Conservation (phyloP, 2,797 vertebrate genomes). For the Ctenochaetus hawaiiensis region DNA sequence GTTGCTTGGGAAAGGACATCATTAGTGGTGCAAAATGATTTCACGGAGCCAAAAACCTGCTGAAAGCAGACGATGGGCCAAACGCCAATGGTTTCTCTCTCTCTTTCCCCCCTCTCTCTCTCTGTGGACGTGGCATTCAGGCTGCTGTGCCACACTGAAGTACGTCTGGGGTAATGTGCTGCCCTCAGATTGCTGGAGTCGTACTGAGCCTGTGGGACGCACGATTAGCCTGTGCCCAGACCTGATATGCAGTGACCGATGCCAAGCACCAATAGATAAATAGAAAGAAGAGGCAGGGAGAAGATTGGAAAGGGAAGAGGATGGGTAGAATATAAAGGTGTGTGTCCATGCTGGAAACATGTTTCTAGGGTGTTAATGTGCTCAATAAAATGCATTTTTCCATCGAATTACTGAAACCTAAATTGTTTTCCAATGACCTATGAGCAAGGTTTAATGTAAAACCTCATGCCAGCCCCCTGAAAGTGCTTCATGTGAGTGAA, state of each 20-base stretch:
- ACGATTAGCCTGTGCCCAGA: conserved; percentile 67
- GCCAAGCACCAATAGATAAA: conserved; percentile 58
- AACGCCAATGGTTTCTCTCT: conserved; percentile 31
- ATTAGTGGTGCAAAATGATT: conserved; percentile 59
- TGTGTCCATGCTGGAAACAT: conserved; percentile 19
- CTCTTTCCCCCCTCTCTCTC: conserved; percentile 6
- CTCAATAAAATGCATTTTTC: conserved; percentile 8
- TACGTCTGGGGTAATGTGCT: conserved; percentile 60
- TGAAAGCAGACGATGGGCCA: conserved; percentile 51
- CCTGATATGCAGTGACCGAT: conserved; percentile 55
- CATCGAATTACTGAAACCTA: conserved; percentile 23
- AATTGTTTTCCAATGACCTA: conserved; percentile 6
- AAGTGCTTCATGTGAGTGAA: conserved; percentile 37
- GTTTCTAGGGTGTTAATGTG: not conserved
- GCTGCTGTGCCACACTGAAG: conserved; percentile 59
- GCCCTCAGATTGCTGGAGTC: conserved; percentile 68
- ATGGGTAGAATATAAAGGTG: conserved; percentile 10
- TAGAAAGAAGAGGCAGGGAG: conserved; percentile 19
- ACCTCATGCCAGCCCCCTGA: not conserved
- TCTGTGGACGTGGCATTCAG: conserved; percentile 57
- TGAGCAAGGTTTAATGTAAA: not conserved
- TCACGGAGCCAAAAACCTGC: conserved; percentile 58
- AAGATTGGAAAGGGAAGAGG: conserved; percentile 6
- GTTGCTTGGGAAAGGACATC: conserved; percentile 40
- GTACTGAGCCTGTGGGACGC: conserved; percentile 61